Base-by-base conservation (phyloP, 2,113 vertebrate species). In the Elephantulus edwardii region DNA sequence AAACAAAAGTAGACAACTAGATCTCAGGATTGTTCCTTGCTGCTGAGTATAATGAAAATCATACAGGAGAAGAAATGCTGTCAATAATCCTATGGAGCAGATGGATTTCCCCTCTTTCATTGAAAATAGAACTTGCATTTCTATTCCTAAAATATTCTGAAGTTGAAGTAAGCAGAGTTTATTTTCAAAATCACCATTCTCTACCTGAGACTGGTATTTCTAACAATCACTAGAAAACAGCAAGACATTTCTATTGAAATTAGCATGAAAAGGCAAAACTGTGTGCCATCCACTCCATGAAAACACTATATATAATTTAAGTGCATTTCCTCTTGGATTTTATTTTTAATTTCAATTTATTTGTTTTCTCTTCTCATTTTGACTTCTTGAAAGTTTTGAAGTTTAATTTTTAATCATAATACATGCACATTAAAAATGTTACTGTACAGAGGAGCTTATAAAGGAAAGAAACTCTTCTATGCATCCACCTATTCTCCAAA, bases 81-180 rank as follows among this genome's bases (percentile, higher is more conserved):
- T 83, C 77, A 83, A 48, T 58, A 68, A 89, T 66, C 68, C 85
- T 40, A 40, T 2, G 30, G 76, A 86, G 50, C 24, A 50, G 50
- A 66, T 44, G 77, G 30, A 85, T 50, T 93, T 84, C 70, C n/a
- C 38, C 84, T 89, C 86, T 87, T 86, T 84, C 72, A 40, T 75
- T 54, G n/a, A 79, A 54, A 81, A 89, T 70, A 30, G 68, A 89
- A 35, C 50, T 44, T 54, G 17, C 14, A 20, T 62, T n/a, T 64
- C 78, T 90, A 50, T 58, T 89, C 56, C 62, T 40, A 33, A 93
- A 93, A 72, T 93, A 92, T 35, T 35, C 71, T 48, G 7, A 84
- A 72, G 66, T 64, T 66, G 46, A 90, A 89, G 77, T 13, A 89
- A 89, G 66, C 8, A 40, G 30, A 22, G 40, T 79, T 95, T 93